A percentile compares a stretch with the other conserved stretches of the same genome.
Evolutionary conservation across 2,797 vertebrate species (phyloP).

Genomic region (Rachycentron canadum): DNA sequence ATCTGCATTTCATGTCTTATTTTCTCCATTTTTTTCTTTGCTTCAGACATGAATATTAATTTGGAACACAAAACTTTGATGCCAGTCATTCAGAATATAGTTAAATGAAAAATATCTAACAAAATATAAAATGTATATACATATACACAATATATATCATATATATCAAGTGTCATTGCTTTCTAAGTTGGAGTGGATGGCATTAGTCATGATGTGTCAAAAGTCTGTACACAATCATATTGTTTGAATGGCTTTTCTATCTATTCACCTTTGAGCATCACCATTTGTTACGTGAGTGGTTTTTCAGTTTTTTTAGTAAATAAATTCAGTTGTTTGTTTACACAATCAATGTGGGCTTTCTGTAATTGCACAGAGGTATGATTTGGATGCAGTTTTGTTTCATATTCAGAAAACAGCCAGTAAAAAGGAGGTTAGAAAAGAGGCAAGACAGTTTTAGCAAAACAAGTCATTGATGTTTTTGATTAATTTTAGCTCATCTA

Average conservation of each 20-base stretch:
- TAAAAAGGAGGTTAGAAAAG: slow-evolving; percentile 50
- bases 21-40: slow-evolving; percentile 61
- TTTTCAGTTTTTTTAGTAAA: slow-evolving; percentile 67
- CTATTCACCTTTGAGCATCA: slow-evolving; percentile 61
- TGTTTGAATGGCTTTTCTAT: slow-evolving; percentile 55
- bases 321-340: slow-evolving; percentile 75
- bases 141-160: neutral
- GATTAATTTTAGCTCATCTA: slow-evolving; percentile 76
- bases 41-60: slow-evolving; percentile 81
- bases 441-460: slow-evolving; percentile 52
- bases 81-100: slow-evolving; percentile 69
- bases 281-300: slow-evolving; percentile 56
- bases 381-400: slow-evolving; percentile 40
- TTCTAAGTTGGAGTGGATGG: slow-evolving; percentile 45
- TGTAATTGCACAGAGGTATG: slow-evolving; percentile 40
- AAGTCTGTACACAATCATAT: slow-evolving; percentile 44
- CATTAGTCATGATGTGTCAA: slow-evolving; percentile 42
- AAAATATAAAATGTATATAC: neutral
- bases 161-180: slow-evolving; percentile 31
- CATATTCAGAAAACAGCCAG: slow-evolving; percentile 36
- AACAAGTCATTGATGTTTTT: slow-evolving; percentile 67
- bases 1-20: slow-evolving; percentile 80
- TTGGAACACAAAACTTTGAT: slow-evolving; percentile 75
- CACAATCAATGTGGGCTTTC: slow-evolving; percentile 37
- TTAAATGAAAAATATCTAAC: slow-evolving; percentile 62